Percentiles rank a stretch among this genome's conserved stretches.
Conservation (phyloP, 2,888 invertebrate genomes). For the Saturnia japonica region DNA sequence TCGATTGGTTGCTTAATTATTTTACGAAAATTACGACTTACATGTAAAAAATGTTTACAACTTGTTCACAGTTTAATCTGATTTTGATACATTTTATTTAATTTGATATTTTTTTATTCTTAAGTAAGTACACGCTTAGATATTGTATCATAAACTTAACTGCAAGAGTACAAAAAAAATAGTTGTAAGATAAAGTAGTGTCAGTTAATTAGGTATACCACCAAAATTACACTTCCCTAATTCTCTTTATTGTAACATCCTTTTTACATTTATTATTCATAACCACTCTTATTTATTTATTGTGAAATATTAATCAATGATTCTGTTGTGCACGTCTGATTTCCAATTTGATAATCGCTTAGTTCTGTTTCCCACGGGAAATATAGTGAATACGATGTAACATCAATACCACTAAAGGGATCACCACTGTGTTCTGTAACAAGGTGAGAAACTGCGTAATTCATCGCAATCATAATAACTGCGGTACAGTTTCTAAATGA, state of each 20-base stretch:
- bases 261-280: no score
- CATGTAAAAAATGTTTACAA: neutral
- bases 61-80: neutral
- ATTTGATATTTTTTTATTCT: neutral
- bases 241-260: neutral
- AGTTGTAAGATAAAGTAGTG: no score
- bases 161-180: no score
- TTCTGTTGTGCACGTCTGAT: neutral
- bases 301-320: neutral
- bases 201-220: no score
- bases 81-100: neutral
- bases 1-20: neutral
- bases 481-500: slow-evolving; percentile 12
- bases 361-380: neutral
- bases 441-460: slow-evolving; percentile 12
- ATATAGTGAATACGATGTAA: slow-evolving; percentile 2
- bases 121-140: no score
- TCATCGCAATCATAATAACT: slow-evolving; percentile 7
- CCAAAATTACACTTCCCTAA: no score
- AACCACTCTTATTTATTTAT: neutral
- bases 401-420: neutral
- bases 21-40: neutral
- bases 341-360: neutral
- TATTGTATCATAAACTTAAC: no score
- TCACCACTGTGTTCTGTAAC: slow-evolving; percentile 7